These are phyloP conservation scores for Orchestia grillus DNA, from an alignment of 1,140 invertebrate species.

Conservation along the genomic window DNA sequence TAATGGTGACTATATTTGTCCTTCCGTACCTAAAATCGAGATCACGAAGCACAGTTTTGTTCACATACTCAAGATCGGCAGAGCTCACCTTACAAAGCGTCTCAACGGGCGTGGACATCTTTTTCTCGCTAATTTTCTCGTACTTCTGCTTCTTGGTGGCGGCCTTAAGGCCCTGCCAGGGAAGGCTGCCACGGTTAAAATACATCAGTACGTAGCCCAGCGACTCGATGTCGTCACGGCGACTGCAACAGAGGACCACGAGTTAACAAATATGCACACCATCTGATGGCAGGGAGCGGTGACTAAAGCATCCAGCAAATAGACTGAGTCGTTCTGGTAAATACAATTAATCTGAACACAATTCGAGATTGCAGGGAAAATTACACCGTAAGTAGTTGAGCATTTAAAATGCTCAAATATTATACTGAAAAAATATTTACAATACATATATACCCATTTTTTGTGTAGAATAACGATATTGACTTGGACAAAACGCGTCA, in stretches of 20 bases:
- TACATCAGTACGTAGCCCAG: constrained; percentile 80
- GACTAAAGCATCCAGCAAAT: no score
- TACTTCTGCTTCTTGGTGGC: constrained; percentile 79
- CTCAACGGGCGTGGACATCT: constrained; percentile 79
- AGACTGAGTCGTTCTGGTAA: no score
- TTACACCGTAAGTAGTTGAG: no score
- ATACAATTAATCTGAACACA: no score
- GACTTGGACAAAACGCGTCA: neutral
- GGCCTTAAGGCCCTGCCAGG: constrained; percentile 78
- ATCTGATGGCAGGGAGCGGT: no score
- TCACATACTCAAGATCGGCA: neutral
- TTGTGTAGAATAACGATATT: no score
- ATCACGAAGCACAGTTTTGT: neutral
- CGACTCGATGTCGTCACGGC: constrained; percentile 78
- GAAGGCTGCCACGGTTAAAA: constrained; percentile 77
- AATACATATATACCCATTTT: no score
- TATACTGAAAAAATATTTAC: no score
- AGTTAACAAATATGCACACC: neutral
- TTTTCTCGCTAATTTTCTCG: constrained; percentile 79
- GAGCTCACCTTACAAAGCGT: constrained; percentile 75
- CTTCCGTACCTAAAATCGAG: no score
- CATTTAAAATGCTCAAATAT: no score
- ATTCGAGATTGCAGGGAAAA: no score
- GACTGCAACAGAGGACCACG: constrained; percentile 70
- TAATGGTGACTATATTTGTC: no score